phyloP scores from a whole-genome alignment of 2,797 vertebrate species.

The Channallabes apus region DNA sequence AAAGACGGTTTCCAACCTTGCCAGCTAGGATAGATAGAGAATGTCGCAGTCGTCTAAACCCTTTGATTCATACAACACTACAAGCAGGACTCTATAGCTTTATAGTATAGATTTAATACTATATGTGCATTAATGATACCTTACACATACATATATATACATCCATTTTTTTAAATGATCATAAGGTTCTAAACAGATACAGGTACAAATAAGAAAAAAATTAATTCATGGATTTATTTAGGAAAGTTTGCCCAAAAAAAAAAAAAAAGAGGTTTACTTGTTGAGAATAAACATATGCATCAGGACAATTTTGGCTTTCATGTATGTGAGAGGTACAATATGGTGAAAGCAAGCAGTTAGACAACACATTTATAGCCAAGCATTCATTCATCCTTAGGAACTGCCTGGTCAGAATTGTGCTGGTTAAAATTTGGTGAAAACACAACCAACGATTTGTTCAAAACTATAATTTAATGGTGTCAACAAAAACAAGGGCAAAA shows the following conservation, averaged over 20 bases:
- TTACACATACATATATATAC: not conserved
- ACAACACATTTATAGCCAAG: not conserved
- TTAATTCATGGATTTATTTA: not conserved
- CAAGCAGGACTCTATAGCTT: not conserved
- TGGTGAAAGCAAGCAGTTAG: not conserved
- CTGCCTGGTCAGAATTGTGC: not conserved
- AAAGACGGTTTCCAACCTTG: constrained; percentile 52
- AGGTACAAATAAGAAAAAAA: not conserved
- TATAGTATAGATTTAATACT: no score
- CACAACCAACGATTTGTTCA: not conserved
- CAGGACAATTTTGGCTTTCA: not conserved
- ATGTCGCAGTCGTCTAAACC: constrained; percentile 55
- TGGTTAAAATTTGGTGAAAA: not conserved
- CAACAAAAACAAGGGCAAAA: not conserved
- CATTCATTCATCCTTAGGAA: not conserved
- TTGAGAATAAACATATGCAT: no score
- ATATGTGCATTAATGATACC: not conserved
- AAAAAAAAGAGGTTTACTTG: not conserved
- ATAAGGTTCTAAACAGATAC: not conserved
- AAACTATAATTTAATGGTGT: not conserved
- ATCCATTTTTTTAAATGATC: not conserved
- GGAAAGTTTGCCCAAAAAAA: not conserved
- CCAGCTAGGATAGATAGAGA: constrained; percentile 15
- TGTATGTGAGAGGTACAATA: not conserved
- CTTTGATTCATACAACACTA: constrained; percentile 43